phyloP scores from a whole-genome alignment of 2,888 invertebrate genomes.

The Tenthredo notha region DNA sequence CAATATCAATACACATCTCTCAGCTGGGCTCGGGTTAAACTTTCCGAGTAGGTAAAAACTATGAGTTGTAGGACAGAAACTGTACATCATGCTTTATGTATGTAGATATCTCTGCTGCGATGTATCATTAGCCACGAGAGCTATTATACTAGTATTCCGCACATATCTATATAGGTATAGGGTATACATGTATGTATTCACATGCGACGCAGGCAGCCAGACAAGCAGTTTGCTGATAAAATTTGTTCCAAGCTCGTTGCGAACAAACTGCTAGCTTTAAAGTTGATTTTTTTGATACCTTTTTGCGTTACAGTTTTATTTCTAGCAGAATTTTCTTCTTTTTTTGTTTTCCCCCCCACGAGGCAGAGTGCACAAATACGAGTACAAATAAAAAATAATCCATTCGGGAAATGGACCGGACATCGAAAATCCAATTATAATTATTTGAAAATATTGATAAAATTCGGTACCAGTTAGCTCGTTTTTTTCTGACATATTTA shows the following conservation, averaged over 20 bases:
- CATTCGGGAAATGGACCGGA: slow-evolving; percentile 3
- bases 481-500: background rate
- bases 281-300: background rate
- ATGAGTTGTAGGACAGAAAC: background rate
- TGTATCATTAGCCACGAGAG: slow-evolving; percentile 21
- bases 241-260: background rate
- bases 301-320: background rate
- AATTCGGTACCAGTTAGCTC: background rate
- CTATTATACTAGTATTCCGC: background rate
- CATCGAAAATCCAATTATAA: background rate
- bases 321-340: background rate
- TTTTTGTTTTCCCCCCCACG: background rate
- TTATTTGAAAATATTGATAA: background rate
- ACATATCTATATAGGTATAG: background rate
- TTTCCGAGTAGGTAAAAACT: background rate
- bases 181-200: background rate
- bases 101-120: slow-evolving; percentile 10
- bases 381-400: background rate
- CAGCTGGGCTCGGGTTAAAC: background rate
- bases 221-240: slow-evolving; percentile 15
- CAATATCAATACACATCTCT: background rate
- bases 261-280: background rate
- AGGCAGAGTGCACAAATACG: background rate
- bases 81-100: background rate
- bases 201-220: background rate